These are phyloP conservation scores for Corythucha ciliata DNA, from an alignment of 2,888 invertebrate species.

Conservation along the genomic window DNA sequence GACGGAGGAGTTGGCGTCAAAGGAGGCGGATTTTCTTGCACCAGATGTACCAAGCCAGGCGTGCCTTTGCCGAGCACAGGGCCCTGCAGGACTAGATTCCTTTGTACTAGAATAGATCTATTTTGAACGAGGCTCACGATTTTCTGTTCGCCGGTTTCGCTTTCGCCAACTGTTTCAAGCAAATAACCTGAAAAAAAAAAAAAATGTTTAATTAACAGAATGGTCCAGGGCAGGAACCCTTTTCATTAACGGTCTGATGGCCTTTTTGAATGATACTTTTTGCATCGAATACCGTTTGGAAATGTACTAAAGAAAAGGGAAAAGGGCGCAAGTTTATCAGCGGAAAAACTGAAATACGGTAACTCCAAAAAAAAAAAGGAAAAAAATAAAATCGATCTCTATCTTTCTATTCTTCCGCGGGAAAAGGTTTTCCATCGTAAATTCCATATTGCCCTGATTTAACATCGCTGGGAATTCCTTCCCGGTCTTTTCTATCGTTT, in stretches of 20 bases:
- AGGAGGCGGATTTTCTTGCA: slow-evolving; percentile 26
- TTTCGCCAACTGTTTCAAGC: slow-evolving; percentile 27
- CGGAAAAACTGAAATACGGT: too few relatives aligned
- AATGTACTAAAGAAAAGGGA: too few relatives aligned
- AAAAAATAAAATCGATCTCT: background rate
- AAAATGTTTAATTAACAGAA: too few relatives aligned
- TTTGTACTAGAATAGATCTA: slow-evolving; percentile 27
- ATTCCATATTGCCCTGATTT: background rate
- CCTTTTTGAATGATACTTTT: too few relatives aligned
- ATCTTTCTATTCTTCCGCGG: background rate
- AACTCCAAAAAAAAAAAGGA: slow-evolving; percentile 27
- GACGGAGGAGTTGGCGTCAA: slow-evolving; percentile 19
- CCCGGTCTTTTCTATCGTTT: too few relatives aligned
- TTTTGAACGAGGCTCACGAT: slow-evolving; percentile 27
- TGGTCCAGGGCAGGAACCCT: too few relatives aligned
- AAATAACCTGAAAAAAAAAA: slow-evolving; percentile 23
- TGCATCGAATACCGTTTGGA: too few relatives aligned
- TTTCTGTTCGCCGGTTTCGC: slow-evolving; percentile 27
- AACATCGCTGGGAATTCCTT: too few relatives aligned
- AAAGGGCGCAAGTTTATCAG: too few relatives aligned
- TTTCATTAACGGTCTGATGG: background rate
- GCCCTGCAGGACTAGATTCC: slow-evolving; percentile 27
- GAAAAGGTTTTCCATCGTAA: background rate
- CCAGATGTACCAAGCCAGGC: slow-evolving; percentile 24
- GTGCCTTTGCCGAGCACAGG: slow-evolving; percentile 23